Percentiles rank a stretch among this genome's conserved stretches.
These are phyloP conservation scores for Hypolimnas misippus DNA, from an alignment of 2,888 invertebrate species.

Conservation along the genomic window DNA sequence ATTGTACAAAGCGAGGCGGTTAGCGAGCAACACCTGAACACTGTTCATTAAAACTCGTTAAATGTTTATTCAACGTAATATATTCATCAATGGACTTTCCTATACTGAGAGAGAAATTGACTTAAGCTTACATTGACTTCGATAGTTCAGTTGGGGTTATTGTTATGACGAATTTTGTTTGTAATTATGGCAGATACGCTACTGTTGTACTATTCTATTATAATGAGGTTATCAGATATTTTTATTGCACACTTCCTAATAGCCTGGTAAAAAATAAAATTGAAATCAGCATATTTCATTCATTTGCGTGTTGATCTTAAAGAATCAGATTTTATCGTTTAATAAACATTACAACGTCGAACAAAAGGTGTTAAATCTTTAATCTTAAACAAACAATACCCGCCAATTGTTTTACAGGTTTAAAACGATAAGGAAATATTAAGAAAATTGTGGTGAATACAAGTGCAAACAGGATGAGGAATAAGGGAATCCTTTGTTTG, in stretches of 20 bases:
- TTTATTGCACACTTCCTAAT: too few relatives aligned
- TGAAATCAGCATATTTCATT: too few relatives aligned
- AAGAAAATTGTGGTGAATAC: conserved; percentile 34
- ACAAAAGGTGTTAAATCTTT: conserved; percentile 26
- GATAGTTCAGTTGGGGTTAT: background rate
- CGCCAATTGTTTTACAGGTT: conserved; percentile 29
- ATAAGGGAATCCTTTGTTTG: conserved; percentile 44
- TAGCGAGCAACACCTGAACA: conserved; percentile 49
- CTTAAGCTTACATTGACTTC: background rate
- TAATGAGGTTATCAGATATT: too few relatives aligned
- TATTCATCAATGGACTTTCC: background rate
- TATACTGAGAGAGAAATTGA: background rate
- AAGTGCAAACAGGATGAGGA: conserved; percentile 47
- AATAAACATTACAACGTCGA: background rate
- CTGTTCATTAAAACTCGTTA: conserved; percentile 44
- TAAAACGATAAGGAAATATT: conserved; percentile 34
- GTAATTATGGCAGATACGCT: too few relatives aligned
- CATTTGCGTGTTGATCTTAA: too few relatives aligned
- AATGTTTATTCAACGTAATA: conserved; percentile 13
- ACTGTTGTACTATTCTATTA: too few relatives aligned
- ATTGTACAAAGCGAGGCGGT: conserved; percentile 52
- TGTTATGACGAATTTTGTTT: too few relatives aligned
- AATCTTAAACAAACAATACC: conserved; percentile 23
- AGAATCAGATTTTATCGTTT: too few relatives aligned
- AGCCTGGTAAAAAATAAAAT: too few relatives aligned